phyloP scores from a whole-genome alignment of 2,888 invertebrate genomes.

The Suillia variegata region DNA sequence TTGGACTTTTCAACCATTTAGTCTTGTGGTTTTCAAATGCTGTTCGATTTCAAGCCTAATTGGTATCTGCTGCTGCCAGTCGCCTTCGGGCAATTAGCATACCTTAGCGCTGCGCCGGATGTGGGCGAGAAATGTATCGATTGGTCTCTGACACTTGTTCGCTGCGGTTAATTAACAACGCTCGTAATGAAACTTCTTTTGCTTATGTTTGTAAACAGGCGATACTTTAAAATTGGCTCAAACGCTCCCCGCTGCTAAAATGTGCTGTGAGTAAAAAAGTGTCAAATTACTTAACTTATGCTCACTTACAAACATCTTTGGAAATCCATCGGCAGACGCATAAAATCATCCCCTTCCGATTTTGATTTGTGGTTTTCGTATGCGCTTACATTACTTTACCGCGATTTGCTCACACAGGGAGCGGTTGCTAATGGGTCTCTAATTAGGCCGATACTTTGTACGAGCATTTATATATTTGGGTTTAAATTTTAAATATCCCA shows the following conservation, averaged over 20 bases:
- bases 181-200: neutral
- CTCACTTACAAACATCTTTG: constrained; percentile 31
- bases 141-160: neutral
- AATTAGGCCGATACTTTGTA: constrained; percentile 49
- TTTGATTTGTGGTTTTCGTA: constrained; percentile 44
- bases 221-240: neutral
- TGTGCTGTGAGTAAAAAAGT: constrained; percentile 22
- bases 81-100: neutral
- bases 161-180: neutral
- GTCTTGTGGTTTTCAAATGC: neutral
- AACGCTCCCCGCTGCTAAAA: neutral
- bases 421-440: constrained; percentile 53
- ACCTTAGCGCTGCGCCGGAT: neutral
- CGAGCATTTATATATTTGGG: constrained; percentile 26
- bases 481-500: too few species aligned
- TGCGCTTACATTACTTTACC: constrained; percentile 38
- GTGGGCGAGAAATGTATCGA: neutral
- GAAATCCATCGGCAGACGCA: constrained; percentile 12
- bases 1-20: too few species aligned
- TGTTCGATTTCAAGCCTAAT: constrained; percentile 11
- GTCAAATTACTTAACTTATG: constrained; percentile 33
- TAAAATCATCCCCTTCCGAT: neutral
- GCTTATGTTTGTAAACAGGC: neutral
- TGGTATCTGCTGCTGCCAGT: constrained; percentile 15
- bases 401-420: constrained; percentile 24